These are phyloP conservation scores for Acanthopagrus latus DNA, from an alignment of 2,797 vertebrate genomes.

Conservation along the genomic window DNA sequence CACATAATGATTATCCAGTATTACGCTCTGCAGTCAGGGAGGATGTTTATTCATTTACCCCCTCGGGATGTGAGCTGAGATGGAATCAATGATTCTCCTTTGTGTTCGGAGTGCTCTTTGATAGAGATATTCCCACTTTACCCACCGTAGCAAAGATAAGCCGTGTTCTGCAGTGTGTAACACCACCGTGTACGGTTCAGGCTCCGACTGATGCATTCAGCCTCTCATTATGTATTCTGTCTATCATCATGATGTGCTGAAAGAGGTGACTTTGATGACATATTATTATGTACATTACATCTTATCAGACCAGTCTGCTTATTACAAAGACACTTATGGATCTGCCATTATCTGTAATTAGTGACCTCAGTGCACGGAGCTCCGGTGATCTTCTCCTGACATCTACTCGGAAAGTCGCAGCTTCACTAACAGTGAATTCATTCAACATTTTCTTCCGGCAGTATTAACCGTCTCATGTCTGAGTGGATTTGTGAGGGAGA, in stretches of 20 bases:
- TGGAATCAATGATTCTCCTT: constrained; percentile 30
- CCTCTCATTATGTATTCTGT: constrained; percentile 27
- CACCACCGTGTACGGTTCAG: background rate
- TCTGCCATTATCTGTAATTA: constrained; percentile 17
- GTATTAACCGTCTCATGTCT: background rate
- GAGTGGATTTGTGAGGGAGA: background rate
- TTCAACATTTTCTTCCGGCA: background rate
- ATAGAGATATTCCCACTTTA: constrained; percentile 11
- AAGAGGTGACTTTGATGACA: constrained; percentile 41
- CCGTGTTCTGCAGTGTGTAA: background rate
- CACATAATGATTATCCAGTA: constrained; percentile 39
- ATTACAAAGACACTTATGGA: constrained; percentile 42
- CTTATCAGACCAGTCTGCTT: constrained; percentile 19
- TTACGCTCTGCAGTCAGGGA: constrained; percentile 30
- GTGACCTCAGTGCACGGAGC: constrained; percentile 10
- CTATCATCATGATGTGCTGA: constrained; percentile 10
- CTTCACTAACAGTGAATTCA: background rate
- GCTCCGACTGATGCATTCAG: constrained; percentile 1
- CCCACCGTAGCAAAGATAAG: background rate
- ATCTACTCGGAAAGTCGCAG: background rate
- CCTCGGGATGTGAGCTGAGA: constrained; percentile 28
- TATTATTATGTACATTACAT: constrained; percentile 31
- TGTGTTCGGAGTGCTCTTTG: constrained; percentile 2
- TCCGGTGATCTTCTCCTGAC: background rate
- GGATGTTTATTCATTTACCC: constrained; percentile 52